Base-by-base conservation (phyloP, 2,113 vertebrate genomes). In the Phylloscopus trochilus region DNA sequence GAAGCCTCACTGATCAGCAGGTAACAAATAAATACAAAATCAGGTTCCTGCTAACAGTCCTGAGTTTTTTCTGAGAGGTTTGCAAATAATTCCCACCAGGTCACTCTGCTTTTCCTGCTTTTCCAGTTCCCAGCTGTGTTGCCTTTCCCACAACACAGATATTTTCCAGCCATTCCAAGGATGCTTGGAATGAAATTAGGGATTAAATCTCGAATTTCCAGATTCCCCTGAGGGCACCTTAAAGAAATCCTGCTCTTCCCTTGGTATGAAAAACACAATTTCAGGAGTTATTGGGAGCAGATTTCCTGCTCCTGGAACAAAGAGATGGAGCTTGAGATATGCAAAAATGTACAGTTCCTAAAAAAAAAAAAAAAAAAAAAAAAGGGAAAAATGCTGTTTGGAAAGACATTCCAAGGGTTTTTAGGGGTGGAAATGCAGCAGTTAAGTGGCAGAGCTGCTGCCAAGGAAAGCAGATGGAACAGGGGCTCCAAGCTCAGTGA, bases 251-350 rank as follows among this genome's bases (percentile, higher is more conserved):
- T 33, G 18, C 56, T 70, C 51, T 78, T 26, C 4, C 12, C 83
- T 94, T 46, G 30, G n/a, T 17, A 91, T 44, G 78, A 77, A 77
- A 47, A 83, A 83, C 4, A 27, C 39, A 41, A 70, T 77, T 85
- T 47, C 20, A 3, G 30, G 86, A 85, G 78, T 92, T 49, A 93
- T 83, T 77, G 63, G 78, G 82, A 92, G 89, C 89, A 93, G 81
- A 87, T 90, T 95, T 97, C 70, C 89, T 85, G 82, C 35, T 62
- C 4, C 5, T 21, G 84, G 93, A 95, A 96, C 84, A 96, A 95
- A 95, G 87, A 85, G 86, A 74, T 6, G 43, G 55, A 86, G 81
- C 66, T 90, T 33, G 33, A 91, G 89, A 95, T 75, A 92, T 69
- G 93, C 88, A 96, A 79, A 96, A 95, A 92, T 26, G 74, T 46